These are phyloP conservation scores for Atherix ibis DNA, from an alignment of 2,888 invertebrate species.

Conservation along the genomic window DNA sequence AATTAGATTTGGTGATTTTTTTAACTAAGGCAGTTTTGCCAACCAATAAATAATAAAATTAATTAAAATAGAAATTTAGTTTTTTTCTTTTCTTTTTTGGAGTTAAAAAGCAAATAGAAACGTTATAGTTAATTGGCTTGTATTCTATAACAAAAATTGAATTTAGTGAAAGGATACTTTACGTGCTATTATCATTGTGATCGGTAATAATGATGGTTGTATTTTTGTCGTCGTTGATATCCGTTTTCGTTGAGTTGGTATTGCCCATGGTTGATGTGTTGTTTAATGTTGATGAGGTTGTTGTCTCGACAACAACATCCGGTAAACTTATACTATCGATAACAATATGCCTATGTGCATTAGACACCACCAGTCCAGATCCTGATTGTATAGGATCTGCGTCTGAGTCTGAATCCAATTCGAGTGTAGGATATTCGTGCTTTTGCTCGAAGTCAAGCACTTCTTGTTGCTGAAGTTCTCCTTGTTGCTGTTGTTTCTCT, in stretches of 20 bases:
- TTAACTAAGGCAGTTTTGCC: too few species aligned
- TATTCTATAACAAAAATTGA: too few species aligned
- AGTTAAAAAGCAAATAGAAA: too few species aligned
- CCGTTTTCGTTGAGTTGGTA: slow-evolving; percentile 6
- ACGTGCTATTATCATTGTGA: slow-evolving; percentile 26
- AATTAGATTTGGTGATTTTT: too few species aligned
- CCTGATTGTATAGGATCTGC: slow-evolving; percentile 14
- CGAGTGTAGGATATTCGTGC: too few species aligned
- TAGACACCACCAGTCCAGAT: too few species aligned
- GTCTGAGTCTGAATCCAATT: slow-evolving; percentile 12
- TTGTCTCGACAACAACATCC: slow-evolving; percentile 31
- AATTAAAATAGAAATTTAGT: too few species aligned
- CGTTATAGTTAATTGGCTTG: too few species aligned
- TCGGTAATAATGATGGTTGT: slow-evolving; percentile 11
- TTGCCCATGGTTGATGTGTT: slow-evolving; percentile 4
- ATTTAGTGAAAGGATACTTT: slow-evolving; percentile 20
- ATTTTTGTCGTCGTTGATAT: not conserved
- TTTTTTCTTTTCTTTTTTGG: too few species aligned
- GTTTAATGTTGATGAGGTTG: slow-evolving; percentile 7
- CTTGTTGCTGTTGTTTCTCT: not conserved
- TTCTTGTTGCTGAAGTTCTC: too few species aligned
- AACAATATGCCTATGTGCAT: slow-evolving; percentile 24
- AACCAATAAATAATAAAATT: too few species aligned
- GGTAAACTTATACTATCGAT: slow-evolving; percentile 33
- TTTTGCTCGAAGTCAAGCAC: too few species aligned